Conservation (phyloP, 1,140 invertebrate genomes). For the Temnothorax longispinosus region DNA sequence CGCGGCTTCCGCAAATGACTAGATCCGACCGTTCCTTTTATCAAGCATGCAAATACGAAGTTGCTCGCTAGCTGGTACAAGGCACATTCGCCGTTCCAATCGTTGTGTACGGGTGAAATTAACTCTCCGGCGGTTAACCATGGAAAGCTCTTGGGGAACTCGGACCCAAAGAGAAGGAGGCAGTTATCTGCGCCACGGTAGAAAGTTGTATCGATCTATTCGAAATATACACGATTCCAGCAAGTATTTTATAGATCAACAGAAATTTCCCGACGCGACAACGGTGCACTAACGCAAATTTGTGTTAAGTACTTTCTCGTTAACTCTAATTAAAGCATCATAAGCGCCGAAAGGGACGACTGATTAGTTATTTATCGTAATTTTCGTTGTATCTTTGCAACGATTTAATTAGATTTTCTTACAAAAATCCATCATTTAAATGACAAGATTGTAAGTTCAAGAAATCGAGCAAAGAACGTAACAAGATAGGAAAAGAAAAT, state of each 20-base stretch:
- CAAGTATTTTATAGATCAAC: conserved; percentile 45
- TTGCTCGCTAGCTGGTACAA: background rate
- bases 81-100: background rate
- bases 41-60: conserved; percentile 66
- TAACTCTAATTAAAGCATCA: conserved; percentile 24
- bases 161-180: background rate
- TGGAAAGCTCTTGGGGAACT: conserved; percentile 19
- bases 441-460: background rate
- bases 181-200: background rate
- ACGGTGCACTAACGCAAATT: conserved; percentile 11
- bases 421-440: background rate
- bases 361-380: conserved; percentile 17
- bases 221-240: conserved; percentile 50
- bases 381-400: background rate
- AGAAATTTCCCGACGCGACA: conserved; percentile 24
- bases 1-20: conserved; percentile 64
- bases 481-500: background rate
- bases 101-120: conserved; percentile 23
- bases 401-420: background rate
- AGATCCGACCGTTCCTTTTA: conserved; percentile 63
- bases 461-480: background rate
- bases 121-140: conserved; percentile 38
- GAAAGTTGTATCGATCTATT: conserved; percentile 44
- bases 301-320: conserved; percentile 23
- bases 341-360: background rate